phyloP scores from a whole-genome alignment of 2,797 vertebrate genomes.

The Fringilla coelebs region DNA sequence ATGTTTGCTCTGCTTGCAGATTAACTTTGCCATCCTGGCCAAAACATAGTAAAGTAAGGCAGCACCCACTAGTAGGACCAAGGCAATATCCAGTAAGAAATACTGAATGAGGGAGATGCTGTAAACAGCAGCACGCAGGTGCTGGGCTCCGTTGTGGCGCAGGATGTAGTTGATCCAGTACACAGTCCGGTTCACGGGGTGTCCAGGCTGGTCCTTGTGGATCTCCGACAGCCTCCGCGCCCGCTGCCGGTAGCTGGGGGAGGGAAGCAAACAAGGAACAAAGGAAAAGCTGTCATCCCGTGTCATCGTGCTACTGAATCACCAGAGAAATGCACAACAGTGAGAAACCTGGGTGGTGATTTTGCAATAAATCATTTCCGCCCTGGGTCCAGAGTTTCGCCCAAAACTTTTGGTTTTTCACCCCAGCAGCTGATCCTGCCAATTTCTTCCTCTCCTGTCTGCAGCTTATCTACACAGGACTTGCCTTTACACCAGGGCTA shows the following conservation, averaged over 20 bases:
- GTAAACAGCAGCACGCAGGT: conserved; percentile 91
- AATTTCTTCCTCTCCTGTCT: background rate
- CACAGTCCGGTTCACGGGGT: conserved; percentile 90
- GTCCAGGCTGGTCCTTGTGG: conserved; percentile 95
- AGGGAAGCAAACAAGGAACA: background rate
- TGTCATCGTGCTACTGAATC: background rate
- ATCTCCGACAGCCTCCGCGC: conserved; percentile 90
- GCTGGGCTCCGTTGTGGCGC: conserved; percentile 88
- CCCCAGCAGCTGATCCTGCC: background rate
- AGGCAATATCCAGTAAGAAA: conserved; percentile 89
- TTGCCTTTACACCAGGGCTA: background rate
- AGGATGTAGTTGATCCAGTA: conserved; percentile 98
- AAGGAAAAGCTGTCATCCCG: background rate
- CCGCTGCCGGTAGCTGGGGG: conserved; percentile 85
- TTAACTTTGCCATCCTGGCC: conserved; percentile 74
- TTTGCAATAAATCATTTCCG: rapidly evolving
- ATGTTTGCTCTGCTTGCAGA: conserved; percentile 76
- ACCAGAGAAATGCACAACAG: background rate
- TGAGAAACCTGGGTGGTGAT: rapidly evolving
- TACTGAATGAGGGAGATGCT: conserved; percentile 90
- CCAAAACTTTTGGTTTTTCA: background rate
- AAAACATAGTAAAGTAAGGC: conserved; percentile 74
- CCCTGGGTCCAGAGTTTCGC: rapidly evolving
- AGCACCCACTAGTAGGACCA: conserved; percentile 75
- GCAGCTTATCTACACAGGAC: background rate